Conservation (phyloP, 2,113 vertebrate genomes). For the Xerus inauris region DNA sequence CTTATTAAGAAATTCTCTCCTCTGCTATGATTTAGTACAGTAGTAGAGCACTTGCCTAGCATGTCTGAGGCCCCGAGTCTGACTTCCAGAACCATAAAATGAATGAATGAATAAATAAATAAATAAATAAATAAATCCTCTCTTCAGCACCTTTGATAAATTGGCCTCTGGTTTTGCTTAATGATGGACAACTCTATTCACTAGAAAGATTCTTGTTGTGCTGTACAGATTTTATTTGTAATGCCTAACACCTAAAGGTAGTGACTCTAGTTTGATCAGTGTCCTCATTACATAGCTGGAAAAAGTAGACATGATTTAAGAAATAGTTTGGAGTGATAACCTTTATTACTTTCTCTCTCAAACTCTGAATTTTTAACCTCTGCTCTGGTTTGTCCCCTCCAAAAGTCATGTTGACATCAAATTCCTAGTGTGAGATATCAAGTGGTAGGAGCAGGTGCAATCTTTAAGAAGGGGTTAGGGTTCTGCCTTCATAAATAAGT, state of each 20-base stretch:
- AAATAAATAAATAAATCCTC: neutral
- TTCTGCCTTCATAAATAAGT: neutral
- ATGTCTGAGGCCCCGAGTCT: neutral
- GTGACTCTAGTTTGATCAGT: neutral
- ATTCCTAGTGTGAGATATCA: neutral
- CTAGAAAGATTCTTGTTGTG: conserved; percentile 12
- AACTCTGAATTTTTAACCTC: neutral
- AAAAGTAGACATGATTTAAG: neutral
- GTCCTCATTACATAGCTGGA: neutral
- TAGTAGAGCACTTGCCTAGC: neutral
- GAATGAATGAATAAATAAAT: neutral
- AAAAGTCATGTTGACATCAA: neutral
- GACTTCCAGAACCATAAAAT: neutral
- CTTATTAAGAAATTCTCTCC: conserved; percentile 26
- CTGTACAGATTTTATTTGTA: conserved; percentile 12
- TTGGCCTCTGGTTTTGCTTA: neutral
- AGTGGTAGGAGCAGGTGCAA: neutral
- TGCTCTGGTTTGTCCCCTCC: neutral
- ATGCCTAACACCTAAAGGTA: neutral
- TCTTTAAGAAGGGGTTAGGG: neutral
- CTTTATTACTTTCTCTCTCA: neutral
- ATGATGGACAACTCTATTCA: neutral
- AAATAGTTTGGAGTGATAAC: neutral
- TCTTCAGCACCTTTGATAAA: neutral
- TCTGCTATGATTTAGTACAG: neutral